Conservation (phyloP, 2,113 vertebrate genomes). For the Barnardius zonarius region DNA sequence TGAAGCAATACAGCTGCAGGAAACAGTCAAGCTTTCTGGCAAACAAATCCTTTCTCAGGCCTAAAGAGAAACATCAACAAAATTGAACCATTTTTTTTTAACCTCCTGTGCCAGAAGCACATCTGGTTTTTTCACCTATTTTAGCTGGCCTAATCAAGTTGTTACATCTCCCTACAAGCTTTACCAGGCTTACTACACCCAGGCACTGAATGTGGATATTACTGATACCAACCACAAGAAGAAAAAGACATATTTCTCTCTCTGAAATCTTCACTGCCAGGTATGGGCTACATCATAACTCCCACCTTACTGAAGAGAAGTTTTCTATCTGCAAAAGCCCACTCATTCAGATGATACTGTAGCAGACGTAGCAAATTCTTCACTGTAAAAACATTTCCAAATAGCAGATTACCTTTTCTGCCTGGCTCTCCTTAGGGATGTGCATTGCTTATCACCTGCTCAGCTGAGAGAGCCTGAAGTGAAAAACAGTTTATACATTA, state of each 20-base stretch:
- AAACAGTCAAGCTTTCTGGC: not conserved
- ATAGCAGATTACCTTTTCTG: conserved; percentile 7
- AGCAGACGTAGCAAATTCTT: conserved; percentile 24
- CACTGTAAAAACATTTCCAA: conserved; percentile 42
- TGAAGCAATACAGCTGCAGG: not conserved
- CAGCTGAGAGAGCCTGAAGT: not conserved
- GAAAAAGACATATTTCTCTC: not conserved
- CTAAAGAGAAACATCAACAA: not conserved
- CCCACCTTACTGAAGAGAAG: conserved; percentile 8
- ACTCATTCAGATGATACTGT: not conserved
- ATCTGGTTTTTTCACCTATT: not conserved
- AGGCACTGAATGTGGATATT: not conserved
- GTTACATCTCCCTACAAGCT: not conserved
- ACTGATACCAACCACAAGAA: not conserved
- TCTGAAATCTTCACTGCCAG: not conserved
- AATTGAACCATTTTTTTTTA: not conserved
- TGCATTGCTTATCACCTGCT: conserved; percentile 15
- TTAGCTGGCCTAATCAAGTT: not conserved
- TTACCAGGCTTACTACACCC: not conserved
- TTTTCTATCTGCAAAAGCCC: not conserved
- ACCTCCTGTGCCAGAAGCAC: not conserved
- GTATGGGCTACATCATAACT: not conserved
- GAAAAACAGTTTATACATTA: conserved; percentile 52
- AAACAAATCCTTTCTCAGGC: not conserved
- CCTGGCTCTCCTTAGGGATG: not conserved